Base-by-base conservation (phyloP, 2,888 invertebrate species). In the Minunthozetes semirufus region DNA sequence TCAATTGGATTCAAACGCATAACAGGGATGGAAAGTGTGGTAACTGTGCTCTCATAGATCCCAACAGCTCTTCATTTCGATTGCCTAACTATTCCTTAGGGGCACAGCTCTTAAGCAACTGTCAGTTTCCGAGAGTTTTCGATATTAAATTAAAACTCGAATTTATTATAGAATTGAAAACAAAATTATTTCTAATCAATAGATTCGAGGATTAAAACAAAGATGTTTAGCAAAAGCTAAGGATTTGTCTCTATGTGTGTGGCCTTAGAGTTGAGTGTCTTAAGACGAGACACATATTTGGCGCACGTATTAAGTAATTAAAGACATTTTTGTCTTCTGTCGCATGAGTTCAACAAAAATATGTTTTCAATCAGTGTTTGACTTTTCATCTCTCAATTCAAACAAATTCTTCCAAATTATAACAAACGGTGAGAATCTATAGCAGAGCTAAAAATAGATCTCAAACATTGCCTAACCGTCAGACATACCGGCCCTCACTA, bases 281-380 rank as follows among this genome's bases (percentile, higher is more conserved):
- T n/a, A 61, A 29, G 61, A 61, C 29, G 22, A 27, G 17, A 29
- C 61, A 61, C 29, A 61, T 61, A 27, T 29, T 61, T 61, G 61
- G 27, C 29, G 29, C 29, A 61, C 29, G 61, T 29, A 17, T 61
- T 61, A 61, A 61, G 61, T 29, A 8, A 61, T 17, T 61, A 22
- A 61, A 61, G 17, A 29, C 9, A 13, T 17, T 17, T 61, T 29
- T 5, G n/a, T 25, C 46, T 11, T 11, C 46, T 11, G 15, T 46
- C 15, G 11, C 46, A n/a, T n/a, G n/a, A n/a, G n/a, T n/a, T n/a
- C n/a, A n/a, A n/a, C n/a, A n/a, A n/a, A 59, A 61, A 29, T 61
- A 19, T 61, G 61, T 61, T 29, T 61, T 61, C 61, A 33, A 61
- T 61, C 61, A 61, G 6, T 33, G 15, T 22, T 59, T 59, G 48